Base-by-base conservation (phyloP, 2,797 vertebrate genomes). In the Holocentrus rufus region DNA sequence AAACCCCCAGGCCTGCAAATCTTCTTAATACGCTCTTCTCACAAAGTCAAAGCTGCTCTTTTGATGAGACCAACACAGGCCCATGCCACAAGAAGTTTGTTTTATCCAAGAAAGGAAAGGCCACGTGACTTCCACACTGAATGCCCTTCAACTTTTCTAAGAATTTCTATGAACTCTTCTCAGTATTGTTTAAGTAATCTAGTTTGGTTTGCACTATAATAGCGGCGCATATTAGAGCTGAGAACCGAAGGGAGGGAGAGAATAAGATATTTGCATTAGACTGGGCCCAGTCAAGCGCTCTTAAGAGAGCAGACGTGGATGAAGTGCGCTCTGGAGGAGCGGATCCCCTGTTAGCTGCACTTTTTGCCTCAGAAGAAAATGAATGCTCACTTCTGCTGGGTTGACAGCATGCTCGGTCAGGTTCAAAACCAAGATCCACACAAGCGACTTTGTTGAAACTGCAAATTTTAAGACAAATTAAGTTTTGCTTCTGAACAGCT, bases 201-300 rank as follows among this genome's bases (percentile, higher is more conserved):
- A 68, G 82, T 87, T 90, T 82, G 68, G 65, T 85, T 84, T 77
- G 68, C 66, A 61, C 47, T 17, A 90, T 75, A 90, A 88, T 80
- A 67, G 83, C 14, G 15, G 75, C 56, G 69, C 80, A 82, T 52
- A 76, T 87, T 66, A 80, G 84, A 80, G 81, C 78, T 50, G 81
- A 84, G 80, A 70, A 72, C 11, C 56, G n/a, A 56, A 57, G 59
- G 65, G 57, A 83, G 58, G 34, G 10, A 76, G 77, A 82, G 62
- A 83, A 83, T 62, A 57, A 36, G 65, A 54, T 7, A 91, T 93
- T 93, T 87, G 85, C 91, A 94, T 93, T 27, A 91, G 81, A 93
- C 73, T 91, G 89, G 87, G 79, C 8, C 49, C 84, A 91, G 81
- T 74, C 76, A 83, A 54, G 89, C 91, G 84, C 66, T 72, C 59